Evolutionary conservation across 1,140 invertebrate genomes (phyloP), one percentile per base, ranked within the genome.

Genomic region (Eueides isabella): DNA sequence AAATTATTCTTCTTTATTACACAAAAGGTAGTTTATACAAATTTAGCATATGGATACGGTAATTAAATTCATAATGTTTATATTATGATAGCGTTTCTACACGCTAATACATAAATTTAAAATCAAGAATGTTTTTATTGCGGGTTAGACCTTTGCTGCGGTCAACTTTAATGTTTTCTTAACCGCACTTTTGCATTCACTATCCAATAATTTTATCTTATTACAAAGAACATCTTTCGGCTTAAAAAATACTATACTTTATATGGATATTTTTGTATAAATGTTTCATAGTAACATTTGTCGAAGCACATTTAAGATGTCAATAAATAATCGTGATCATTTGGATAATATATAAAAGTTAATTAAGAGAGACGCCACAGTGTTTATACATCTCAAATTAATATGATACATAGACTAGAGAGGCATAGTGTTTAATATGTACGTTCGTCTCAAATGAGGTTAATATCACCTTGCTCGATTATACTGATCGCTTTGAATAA

Each of bases 401-500:
- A 83, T 85, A 80, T 83, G 80, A 85, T 86, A 78, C 80, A 64
- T 82, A 85, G 19, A 71, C 78, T 82, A 80, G 83, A 79, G 72
- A 63, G 84, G 74, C 81, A 85, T 83, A 80, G 82, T 84, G 82
- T 87, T 81, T 81, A 85, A 83, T 81, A 83, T 83, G 81, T 82
- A 80, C 80, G 82, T 70, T 85, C 79, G 81, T 81, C 77, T 80
- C 79, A 83, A 89, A 91, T 81, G 88, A 90, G 88, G 88, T 90
- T 91, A 90, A 89, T 89, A 88, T 85, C 85, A 80, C 85, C 76
- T 82, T 80, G 80, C 80, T 76, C 85, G 85, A 87, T 89, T 89
- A 90, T 84, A 87, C 85, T 80, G 85, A 90, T 90, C 84, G 89
- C 81, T 87, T 80, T 82, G 89, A 91, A 91, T 92, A 92, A 85